Evolutionary conservation across 2,113 vertebrate genomes (phyloP).

Genomic region (Cnemophilus loriae): DNA sequence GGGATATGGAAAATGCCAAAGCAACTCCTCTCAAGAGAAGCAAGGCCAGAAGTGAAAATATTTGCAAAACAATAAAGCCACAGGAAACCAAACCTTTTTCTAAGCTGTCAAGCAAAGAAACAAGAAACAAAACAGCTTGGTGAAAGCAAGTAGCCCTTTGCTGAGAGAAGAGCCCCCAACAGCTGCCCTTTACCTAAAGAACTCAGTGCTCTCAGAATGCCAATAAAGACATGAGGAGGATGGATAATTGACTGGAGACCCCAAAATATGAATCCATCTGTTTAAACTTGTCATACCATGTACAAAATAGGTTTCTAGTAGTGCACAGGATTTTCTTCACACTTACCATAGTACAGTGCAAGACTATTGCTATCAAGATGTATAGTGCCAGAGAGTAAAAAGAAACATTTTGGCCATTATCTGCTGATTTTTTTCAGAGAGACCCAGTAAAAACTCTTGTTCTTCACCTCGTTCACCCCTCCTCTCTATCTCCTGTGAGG

Average conservation of each 20-base stretch:
- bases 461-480: not conserved
- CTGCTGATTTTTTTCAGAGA: not conserved
- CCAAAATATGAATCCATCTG: not conserved
- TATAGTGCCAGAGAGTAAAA: not conserved
- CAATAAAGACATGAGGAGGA: not conserved
- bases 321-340: not conserved
- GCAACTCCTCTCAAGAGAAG: not conserved
- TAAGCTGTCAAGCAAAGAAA: conserved; percentile 14
- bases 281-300: not conserved
- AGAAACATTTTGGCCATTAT: not conserved
- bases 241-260: not conserved
- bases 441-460: not conserved
- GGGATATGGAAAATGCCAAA: conserved; percentile 19
- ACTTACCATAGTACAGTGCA: not conserved
- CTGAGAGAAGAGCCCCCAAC: not conserved
- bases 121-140: not conserved
- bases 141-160: not conserved
- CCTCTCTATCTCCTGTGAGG: not conserved
- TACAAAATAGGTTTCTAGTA: not conserved
- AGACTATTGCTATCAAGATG: not conserved
- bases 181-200: not conserved
- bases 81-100: not conserved
- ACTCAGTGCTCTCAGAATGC: not conserved
- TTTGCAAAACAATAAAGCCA: conserved; percentile 24
- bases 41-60: conserved; percentile 24